Conservation (phyloP, 2,797 vertebrate species). For the Silurus aristotelis region DNA sequence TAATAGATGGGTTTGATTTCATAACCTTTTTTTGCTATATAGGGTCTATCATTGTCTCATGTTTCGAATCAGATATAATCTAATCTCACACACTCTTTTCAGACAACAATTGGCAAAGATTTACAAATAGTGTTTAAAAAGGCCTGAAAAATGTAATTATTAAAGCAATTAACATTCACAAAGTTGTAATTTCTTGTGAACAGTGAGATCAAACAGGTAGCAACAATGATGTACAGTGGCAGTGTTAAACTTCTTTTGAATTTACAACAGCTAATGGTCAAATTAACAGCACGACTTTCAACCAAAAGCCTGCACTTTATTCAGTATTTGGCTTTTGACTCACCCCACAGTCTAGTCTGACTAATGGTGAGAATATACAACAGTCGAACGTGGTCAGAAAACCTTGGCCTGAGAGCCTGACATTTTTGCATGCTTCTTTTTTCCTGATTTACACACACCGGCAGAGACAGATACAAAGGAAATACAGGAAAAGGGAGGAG, state of each 20-base stretch:
- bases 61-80: neutral
- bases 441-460: constrained; percentile 12
- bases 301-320: neutral
- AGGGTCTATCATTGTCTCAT: too few species aligned
- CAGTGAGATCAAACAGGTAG: neutral
- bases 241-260: neutral
- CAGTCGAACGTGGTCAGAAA: neutral
- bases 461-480: constrained; percentile 1
- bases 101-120: neutral
- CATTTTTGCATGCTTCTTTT: constrained; percentile 1
- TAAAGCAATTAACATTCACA: too few species aligned
- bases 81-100: neutral
- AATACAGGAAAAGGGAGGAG: constrained; percentile 4
- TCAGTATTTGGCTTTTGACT: neutral
- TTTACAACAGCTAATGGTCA: neutral
- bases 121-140: neutral
- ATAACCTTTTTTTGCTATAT: neutral
- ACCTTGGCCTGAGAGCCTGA: neutral
- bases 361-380: constrained; percentile 5
- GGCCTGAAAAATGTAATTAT: too few species aligned
- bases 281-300: neutral
- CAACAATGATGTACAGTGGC: neutral
- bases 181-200: neutral
- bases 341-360: constrained; percentile 2
- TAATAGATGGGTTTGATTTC: neutral